phyloP scores from a whole-genome alignment of 92 coral and sea anemone species.

The Hydrozoanthus gracilis region DNA sequence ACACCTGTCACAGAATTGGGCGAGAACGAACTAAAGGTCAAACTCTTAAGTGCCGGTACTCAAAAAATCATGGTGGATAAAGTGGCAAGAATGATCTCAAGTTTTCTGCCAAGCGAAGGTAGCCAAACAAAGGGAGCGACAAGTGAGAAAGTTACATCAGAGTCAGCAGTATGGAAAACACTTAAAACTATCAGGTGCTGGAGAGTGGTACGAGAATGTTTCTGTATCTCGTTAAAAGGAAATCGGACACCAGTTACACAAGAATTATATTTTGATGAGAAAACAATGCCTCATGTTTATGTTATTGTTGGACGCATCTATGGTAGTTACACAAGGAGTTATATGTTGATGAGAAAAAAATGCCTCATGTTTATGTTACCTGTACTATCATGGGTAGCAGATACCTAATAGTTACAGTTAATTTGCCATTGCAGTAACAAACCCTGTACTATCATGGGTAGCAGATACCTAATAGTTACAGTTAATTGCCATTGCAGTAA shows the following conservation, averaged over 20 bases:
- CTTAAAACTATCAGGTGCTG: constrained; percentile 58
- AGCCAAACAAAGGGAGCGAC: constrained; percentile 67
- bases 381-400: no score
- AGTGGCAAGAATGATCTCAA: constrained; percentile 59
- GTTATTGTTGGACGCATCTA: constrained; percentile 56
- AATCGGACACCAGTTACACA: constrained; percentile 54
- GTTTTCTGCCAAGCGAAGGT: constrained; percentile 67
- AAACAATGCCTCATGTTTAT: constrained; percentile 62
- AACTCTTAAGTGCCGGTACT: constrained; percentile 61
- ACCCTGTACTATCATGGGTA: no score
- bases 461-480: no score
- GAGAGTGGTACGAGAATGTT: constrained; percentile 50
- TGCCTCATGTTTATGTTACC: constrained; percentile 53
- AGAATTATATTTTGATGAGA: constrained; percentile 58
- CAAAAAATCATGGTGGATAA: constrained; percentile 65
- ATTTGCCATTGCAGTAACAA: no score
- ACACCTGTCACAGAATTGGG: constrained; percentile 58
- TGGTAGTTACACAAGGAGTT: constrained; percentile 54
- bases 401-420: no score
- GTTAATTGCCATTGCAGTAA: no score
- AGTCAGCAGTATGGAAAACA: constrained; percentile 53
- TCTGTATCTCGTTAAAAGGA: constrained; percentile 46
- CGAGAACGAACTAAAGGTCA: constrained; percentile 50
- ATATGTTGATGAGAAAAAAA: constrained; percentile 53
- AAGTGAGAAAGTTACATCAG: constrained; percentile 58